Conservation (phyloP, 2,113 vertebrate genomes). For the Zosterops pallidus region DNA sequence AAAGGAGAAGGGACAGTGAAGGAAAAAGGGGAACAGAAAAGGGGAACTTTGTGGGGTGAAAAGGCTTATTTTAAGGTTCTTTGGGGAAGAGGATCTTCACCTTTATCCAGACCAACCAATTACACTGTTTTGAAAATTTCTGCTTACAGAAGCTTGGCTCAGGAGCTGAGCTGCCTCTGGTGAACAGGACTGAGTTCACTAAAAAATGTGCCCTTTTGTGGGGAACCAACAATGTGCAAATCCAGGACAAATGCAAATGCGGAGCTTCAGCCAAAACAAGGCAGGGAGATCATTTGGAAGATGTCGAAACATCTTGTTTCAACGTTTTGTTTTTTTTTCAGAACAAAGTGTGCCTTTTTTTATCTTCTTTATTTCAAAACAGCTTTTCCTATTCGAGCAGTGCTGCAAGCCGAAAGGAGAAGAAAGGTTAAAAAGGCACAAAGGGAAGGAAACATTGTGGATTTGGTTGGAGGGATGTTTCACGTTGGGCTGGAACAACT, state of each 20-base stretch:
- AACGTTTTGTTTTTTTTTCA: not conserved
- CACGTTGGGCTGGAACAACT: not conserved
- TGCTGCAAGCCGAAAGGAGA: not conserved
- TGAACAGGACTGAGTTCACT: not conserved
- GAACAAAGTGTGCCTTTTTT: not conserved
- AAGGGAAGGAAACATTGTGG: not conserved
- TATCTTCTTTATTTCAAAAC: conserved; percentile 21
- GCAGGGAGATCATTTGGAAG: conserved; percentile 43
- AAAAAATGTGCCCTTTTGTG: conserved; percentile 61
- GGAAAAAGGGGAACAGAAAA: not conserved
- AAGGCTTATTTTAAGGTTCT: not conserved
- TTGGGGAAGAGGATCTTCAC: conserved; percentile 3
- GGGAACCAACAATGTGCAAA: conserved; percentile 61
- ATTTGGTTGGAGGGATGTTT: not conserved
- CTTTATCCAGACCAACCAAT: conserved; percentile 9
- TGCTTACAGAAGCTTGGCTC: conserved; percentile 20
- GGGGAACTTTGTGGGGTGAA: not conserved
- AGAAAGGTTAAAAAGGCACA: conserved; percentile 31
- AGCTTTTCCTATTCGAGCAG: not conserved
- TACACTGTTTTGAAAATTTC: not conserved
- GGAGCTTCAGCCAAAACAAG: conserved; percentile 47
- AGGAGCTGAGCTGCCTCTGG: not conserved
- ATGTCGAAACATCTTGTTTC: conserved; percentile 59
- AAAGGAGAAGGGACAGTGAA: not conserved
- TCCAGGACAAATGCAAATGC: conserved; percentile 66